Percentiles rank a stretch among this genome's conserved stretches.
phyloP scores from a whole-genome alignment of 2,888 invertebrate genomes.

The Drosophila limbata region DNA sequence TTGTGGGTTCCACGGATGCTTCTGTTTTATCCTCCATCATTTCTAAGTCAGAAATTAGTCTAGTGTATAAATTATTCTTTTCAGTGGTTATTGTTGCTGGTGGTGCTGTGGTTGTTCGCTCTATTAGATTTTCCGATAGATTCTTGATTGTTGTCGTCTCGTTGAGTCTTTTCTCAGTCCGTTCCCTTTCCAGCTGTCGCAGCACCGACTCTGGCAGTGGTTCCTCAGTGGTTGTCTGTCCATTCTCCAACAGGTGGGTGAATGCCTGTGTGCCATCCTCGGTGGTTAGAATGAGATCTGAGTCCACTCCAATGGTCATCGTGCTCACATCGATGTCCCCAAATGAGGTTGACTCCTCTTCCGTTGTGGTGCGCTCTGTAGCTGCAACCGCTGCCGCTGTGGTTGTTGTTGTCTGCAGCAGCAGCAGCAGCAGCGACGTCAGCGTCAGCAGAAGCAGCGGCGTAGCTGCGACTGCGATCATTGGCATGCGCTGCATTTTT shows the following conservation, averaged over 20 bases:
- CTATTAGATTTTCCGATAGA: neutral
- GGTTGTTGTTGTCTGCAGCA: neutral
- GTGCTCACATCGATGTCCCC: slow-evolving; percentile 27
- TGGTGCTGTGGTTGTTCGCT: slow-evolving; percentile 11
- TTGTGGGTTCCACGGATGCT: slow-evolving; percentile 3
- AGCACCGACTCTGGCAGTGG: slow-evolving; percentile 59
- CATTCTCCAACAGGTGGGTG: slow-evolving; percentile 32
- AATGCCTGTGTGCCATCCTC: slow-evolving; percentile 34
- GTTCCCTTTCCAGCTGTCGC: slow-evolving; percentile 41
- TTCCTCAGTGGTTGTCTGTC: slow-evolving; percentile 45
- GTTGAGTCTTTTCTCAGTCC: slow-evolving; percentile 5
- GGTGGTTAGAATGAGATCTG: slow-evolving; percentile 54
- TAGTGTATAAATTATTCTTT: neutral
- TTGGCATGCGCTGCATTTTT: slow-evolving; percentile 65
- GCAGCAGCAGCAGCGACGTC: slow-evolving; percentile 25
- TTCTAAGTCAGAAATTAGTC: neutral
- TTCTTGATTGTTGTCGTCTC: neutral
- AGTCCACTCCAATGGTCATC: slow-evolving; percentile 46
- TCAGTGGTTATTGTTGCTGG: slow-evolving; percentile 16
- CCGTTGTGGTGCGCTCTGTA: neutral
- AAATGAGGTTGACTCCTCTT: slow-evolving; percentile 32
- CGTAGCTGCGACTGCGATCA: slow-evolving; percentile 39
- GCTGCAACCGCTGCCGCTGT: neutral
- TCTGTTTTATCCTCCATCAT: neutral
- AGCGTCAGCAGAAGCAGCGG: slow-evolving; percentile 23